A percentile compares a stretch with the other conserved stretches of the same genome.
Evolutionary conservation across 2,888 invertebrate genomes (phyloP).

Genomic region (Gymnosoma rotundatum): DNA sequence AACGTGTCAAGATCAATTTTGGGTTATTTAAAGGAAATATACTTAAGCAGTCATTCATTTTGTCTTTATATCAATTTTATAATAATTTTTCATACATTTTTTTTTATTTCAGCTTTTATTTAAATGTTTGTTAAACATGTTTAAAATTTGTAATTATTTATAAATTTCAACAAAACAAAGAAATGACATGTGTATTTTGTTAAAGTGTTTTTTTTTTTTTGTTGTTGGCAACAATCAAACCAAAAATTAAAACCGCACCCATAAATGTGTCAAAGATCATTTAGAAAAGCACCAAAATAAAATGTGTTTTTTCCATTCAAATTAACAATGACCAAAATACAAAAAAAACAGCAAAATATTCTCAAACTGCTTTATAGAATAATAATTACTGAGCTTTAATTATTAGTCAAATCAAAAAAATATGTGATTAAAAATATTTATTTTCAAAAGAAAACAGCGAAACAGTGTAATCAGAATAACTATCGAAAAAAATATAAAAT

Average conservation of each 20-base stretch:
- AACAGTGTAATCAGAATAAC: not conserved
- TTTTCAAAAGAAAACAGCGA: not conserved
- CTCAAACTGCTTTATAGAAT: slow-evolving; percentile 34
- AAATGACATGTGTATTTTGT: slow-evolving; percentile 53
- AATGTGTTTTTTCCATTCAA: not conserved
- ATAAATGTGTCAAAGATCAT: slow-evolving; percentile 74
- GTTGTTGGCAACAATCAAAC: slow-evolving; percentile 35
- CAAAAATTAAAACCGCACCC: slow-evolving; percentile 71
- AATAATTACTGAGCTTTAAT: slow-evolving; percentile 37
- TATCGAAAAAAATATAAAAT: too few species aligned
- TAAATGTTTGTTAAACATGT: slow-evolving; percentile 48
- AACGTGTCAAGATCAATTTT: slow-evolving; percentile 67
- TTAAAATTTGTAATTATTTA: slow-evolving; percentile 56
- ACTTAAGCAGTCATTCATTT: slow-evolving; percentile 9
- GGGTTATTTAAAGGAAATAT: slow-evolving; percentile 31
- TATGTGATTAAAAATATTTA: not conserved
- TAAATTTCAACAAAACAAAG: slow-evolving; percentile 1
- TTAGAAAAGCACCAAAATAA: slow-evolving; percentile 48
- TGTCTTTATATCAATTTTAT: slow-evolving; percentile 21
- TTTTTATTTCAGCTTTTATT: slow-evolving; percentile 39
- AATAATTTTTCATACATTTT: slow-evolving; percentile 28
- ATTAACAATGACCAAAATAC: slow-evolving; percentile 20
- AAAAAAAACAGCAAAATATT: slow-evolving; percentile 6
- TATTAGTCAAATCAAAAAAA: slow-evolving; percentile 22
- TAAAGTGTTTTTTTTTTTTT: slow-evolving; percentile 29